Percentiles rank a stretch among this genome's conserved stretches.
Conservation (phyloP, 2,113 vertebrate species). For the Pangasianodon hypophthalmus region DNA sequence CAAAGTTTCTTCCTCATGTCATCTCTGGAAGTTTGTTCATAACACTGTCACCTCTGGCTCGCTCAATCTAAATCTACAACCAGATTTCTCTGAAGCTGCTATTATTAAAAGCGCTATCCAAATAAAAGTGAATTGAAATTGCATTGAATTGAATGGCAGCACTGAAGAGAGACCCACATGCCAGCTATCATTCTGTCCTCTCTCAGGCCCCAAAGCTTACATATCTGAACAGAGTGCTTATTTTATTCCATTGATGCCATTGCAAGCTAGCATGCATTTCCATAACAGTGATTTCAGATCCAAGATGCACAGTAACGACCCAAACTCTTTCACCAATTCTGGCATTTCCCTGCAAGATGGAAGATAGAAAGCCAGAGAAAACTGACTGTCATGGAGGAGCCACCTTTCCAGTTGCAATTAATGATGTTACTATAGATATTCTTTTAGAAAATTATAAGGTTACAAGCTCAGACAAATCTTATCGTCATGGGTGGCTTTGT, state of each 20-base stretch:
- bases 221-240: constrained; percentile 40
- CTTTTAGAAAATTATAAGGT: neutral
- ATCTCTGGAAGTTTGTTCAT: neutral
- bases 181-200: constrained; percentile 37
- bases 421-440: constrained; percentile 22
- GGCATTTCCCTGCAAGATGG: neutral
- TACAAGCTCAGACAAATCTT: constrained; percentile 1
- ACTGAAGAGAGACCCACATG: constrained; percentile 33
- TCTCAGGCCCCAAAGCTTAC: constrained; percentile 49
- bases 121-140: neutral
- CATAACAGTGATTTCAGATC: constrained; percentile 33
- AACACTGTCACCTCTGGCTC: neutral
- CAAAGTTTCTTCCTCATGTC: neutral
- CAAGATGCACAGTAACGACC: neutral
- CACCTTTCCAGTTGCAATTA: neutral
- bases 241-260: constrained; percentile 65
- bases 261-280: constrained; percentile 63
- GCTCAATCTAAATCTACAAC: neutral
- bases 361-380: neutral
- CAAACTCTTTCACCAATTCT: neutral
- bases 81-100: neutral
- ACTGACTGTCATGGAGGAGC: neutral
- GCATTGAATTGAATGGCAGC: constrained; percentile 2
- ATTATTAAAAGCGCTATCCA: neutral
- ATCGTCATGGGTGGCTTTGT: constrained; percentile 5